A percentile compares a stretch with the other conserved stretches of the same genome.
Evolutionary conservation across 2,113 vertebrate genomes (phyloP).

Genomic region (Vanacampus margaritifer): DNA sequence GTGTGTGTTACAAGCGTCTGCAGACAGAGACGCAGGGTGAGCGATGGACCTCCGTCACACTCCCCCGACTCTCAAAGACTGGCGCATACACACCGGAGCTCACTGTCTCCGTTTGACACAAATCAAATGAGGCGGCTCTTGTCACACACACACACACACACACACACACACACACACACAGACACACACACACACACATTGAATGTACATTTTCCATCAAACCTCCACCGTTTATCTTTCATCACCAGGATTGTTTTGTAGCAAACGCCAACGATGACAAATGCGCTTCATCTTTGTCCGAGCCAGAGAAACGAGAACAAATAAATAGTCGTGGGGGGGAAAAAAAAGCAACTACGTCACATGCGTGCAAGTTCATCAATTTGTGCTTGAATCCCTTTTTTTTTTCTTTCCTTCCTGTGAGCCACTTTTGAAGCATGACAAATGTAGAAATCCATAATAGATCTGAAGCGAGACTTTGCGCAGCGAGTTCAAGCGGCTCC

Average conservation of each 20-base stretch:
- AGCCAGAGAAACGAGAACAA: background rate
- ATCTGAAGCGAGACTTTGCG: background rate
- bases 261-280: background rate
- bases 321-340: background rate
- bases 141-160: conserved; percentile 41
- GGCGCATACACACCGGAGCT: conserved; percentile 26
- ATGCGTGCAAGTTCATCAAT: background rate
- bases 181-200: conserved; percentile 36
- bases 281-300: background rate
- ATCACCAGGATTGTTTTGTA: background rate
- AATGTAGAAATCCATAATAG: background rate
- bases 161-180: conserved; percentile 31
- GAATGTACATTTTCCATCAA: conserved; percentile 16
- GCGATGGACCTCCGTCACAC: conserved; percentile 55
- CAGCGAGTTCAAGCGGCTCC: background rate
- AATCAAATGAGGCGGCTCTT: conserved; percentile 47
- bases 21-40: conserved; percentile 54
- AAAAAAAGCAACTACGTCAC: too few relatives aligned
- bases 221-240: conserved; percentile 7
- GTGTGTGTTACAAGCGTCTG: conserved; percentile 39
- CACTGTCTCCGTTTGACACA: conserved; percentile 53
- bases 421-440: background rate
- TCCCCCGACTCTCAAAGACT: conserved; percentile 53
- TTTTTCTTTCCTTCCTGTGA: too few relatives aligned
- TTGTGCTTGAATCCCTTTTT: background rate